A percentile compares a stretch with the other conserved stretches of the same genome.
Evolutionary conservation across 1,140 invertebrate genomes (phyloP).

Genomic region (Steinernema feltiae): DNA sequence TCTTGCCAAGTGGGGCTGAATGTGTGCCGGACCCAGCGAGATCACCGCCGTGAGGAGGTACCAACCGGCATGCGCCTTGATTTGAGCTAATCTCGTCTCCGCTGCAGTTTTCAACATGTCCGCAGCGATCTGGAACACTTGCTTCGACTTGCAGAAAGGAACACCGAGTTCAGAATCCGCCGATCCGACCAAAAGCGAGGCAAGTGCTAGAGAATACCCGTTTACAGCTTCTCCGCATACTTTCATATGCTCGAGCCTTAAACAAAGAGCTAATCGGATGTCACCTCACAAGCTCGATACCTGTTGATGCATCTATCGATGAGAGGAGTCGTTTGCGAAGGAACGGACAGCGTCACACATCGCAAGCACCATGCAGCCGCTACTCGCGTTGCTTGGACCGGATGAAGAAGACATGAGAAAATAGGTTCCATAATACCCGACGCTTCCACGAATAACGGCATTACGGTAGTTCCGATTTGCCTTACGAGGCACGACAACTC

Average conservation of each 20-base stretch:
- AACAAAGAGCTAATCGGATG: constrained; percentile 13
- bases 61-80: constrained; percentile 93
- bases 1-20: constrained; percentile 71
- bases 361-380: constrained; percentile 88
- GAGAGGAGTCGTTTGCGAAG: constrained; percentile 83
- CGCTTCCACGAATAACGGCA: constrained; percentile 77
- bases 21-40: constrained; percentile 69
- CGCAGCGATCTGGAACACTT: constrained; percentile 89
- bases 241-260: constrained; percentile 75
- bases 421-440: constrained; percentile 68
- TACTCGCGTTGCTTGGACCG: constrained; percentile 79
- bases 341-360: constrained; percentile 82
- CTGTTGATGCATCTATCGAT: constrained; percentile 69
- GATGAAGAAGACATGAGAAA: constrained; percentile 79
- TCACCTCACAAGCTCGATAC: not conserved
- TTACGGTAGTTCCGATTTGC: constrained; percentile 81
- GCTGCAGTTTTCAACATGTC: constrained; percentile 83
- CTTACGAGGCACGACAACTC: constrained; percentile 70
- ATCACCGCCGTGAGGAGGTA: constrained; percentile 90
- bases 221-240: constrained; percentile 84
- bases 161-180: constrained; percentile 83
- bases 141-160: constrained; percentile 71
- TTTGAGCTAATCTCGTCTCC: constrained; percentile 84
- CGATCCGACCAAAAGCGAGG: constrained; percentile 84
- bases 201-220: constrained; percentile 85